Conservation (phyloP, 2,113 vertebrate genomes). For the Rhabdornis inornatus region DNA sequence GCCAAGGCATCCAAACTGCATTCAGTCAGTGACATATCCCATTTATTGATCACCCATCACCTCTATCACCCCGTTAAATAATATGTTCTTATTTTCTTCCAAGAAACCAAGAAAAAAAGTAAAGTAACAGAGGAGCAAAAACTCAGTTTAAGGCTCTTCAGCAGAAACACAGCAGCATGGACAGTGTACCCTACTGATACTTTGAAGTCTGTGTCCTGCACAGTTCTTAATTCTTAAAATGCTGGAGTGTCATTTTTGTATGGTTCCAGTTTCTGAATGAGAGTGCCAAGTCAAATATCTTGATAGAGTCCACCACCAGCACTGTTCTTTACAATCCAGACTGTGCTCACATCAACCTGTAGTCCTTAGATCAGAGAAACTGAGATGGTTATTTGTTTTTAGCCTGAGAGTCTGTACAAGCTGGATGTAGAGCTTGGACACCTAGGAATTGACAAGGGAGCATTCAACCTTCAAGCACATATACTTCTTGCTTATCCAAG, state of each 20-base stretch:
- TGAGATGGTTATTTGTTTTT: background rate
- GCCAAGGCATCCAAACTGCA: background rate
- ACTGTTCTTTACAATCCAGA: background rate
- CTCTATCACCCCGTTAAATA: background rate
- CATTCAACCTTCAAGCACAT: background rate
- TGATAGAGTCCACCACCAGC: background rate
- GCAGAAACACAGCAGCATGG: background rate
- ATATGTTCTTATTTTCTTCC: background rate
- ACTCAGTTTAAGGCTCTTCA: background rate
- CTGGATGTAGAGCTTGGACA: background rate
- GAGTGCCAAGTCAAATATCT: background rate
- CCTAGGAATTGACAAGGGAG: background rate
- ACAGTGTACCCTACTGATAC: background rate
- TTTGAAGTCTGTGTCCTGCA: background rate
- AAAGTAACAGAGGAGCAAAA: background rate
- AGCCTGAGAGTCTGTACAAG: background rate
- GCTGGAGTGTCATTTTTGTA: background rate
- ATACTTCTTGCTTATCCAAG: background rate
- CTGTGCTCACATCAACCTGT: background rate
- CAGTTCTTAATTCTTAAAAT: background rate
- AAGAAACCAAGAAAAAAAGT: background rate
- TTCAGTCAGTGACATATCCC: background rate
- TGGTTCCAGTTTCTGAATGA: background rate
- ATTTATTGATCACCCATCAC: background rate
- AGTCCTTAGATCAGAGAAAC: background rate